Conservation (phyloP, 2,888 invertebrate genomes). For the Cylloceria caligata region DNA sequence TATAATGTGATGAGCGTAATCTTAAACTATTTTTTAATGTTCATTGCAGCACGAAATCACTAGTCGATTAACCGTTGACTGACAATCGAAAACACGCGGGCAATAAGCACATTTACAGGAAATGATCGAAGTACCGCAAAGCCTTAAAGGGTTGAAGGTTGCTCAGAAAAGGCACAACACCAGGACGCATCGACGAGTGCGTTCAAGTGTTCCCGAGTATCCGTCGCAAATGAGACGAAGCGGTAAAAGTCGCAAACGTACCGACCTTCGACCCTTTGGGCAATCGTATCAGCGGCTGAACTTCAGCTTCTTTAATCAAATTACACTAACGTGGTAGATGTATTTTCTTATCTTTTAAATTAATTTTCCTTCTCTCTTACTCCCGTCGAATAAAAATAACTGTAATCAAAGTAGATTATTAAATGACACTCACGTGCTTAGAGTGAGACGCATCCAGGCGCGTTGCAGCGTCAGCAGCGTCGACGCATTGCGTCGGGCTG, state of each 20-base stretch:
- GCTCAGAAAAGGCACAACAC: not conserved
- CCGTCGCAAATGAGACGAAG: conserved; percentile 36
- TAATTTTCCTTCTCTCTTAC: not conserved
- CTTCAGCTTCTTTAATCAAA: conserved; percentile 27
- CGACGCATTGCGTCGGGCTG: conserved; percentile 85
- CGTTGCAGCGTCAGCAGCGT: conserved; percentile 84
- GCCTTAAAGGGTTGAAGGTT: conserved; percentile 23
- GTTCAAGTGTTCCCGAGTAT: conserved; percentile 33
- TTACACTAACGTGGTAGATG: conserved; percentile 11
- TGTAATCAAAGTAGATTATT: conserved; percentile 28
- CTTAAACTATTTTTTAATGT: too few species aligned
- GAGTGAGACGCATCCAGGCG: conserved; percentile 90
- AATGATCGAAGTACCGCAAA: conserved; percentile 53
- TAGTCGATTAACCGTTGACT: not conserved
- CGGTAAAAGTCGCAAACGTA: conserved; percentile 30
- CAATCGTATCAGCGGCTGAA: conserved; percentile 31
- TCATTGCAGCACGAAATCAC: not conserved
- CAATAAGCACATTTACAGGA: conserved; percentile 16
- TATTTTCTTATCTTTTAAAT: not conserved
- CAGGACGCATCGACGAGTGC: conserved; percentile 29
- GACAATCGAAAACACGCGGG: not conserved
- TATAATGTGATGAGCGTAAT: too few species aligned
- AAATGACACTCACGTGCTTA: conserved; percentile 87
- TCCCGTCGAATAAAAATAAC: not conserved
- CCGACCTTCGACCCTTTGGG: conserved; percentile 27